Evolutionary conservation across 1,140 invertebrate genomes (phyloP), one percentile per base, ranked within the genome.

Genomic region (Chionoecetes opilio): DNA sequence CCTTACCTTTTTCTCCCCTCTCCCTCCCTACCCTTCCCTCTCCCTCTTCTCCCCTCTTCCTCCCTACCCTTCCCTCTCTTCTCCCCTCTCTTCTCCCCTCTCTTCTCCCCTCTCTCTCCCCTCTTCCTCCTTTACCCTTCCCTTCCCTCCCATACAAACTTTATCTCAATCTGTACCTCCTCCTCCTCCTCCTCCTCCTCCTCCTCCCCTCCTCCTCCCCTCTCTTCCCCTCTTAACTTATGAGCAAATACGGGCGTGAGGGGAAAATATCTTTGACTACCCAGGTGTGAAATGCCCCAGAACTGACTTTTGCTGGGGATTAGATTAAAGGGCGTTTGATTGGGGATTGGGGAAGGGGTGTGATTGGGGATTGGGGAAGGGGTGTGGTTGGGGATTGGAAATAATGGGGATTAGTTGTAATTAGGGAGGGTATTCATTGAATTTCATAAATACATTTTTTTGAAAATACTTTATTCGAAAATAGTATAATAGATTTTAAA

Each of bases 251-350:
- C 34, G 29, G 38, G 21, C 5, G 34, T 31, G 11, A n/a, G n/a
- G 34, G 86, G 86, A 87, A 87, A 87, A 34, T 87, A 35, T 34
- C 26, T 87, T 87, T 87, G 38, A 41, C 35, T 35, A 37, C 35
- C 8, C 21, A 11, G 2, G 34, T 87, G 34, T 34, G 86, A 75
- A 75, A 75, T 75, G 0, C 86, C 32, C 32, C 34, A n/a, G 3
- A n/a, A 32, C 46, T 3, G 46, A 53, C 46, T 53, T 41, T 53
- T 17, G 46, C 8, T 21, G 38, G 31, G 29, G 86, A 35, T 87
- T 34, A 35, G 38, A 75, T 75, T 75, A 75, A 75, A 75, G n/a
- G 63, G 63, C 0, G 63, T 17, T 9, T 53, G 46, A 53, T 53
- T 53, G 46, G 46, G 9, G 11, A 17, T 3, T 5, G 63, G 63